phyloP scores from a whole-genome alignment of 2,797 vertebrate genomes.

The Cryptoblepharus egeriae region DNA sequence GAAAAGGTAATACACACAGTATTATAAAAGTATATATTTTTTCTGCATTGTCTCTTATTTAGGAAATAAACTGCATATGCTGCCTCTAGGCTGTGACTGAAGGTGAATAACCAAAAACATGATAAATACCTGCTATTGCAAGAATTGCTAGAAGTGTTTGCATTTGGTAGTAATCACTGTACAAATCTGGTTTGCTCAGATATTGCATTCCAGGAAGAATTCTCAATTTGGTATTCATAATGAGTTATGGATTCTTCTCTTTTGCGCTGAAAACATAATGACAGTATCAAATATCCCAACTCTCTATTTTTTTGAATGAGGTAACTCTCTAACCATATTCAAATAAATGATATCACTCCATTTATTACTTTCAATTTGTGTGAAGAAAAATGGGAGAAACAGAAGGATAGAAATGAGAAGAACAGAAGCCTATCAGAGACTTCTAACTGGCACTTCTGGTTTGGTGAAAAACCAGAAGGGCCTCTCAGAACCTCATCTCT shows the following conservation, averaged over 20 bases:
- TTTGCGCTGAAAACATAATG: neutral
- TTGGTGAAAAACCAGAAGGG: too few species aligned
- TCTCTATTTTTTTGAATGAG: neutral
- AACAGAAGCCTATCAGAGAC: neutral
- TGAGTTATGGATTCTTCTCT: neutral
- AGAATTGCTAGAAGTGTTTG: neutral
- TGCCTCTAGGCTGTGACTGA: neutral
- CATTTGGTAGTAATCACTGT: neutral
- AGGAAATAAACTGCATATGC: neutral
- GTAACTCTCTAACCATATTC: neutral
- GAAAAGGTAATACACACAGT: slow-evolving; percentile 87
- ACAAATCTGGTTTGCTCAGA: neutral
- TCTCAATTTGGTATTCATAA: neutral
- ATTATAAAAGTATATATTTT: too few species aligned
- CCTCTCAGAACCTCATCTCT: too few species aligned
- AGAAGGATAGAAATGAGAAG: neutral
- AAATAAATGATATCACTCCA: neutral
- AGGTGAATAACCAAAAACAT: neutral
- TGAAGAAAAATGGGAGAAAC: neutral
- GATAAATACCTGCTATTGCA: neutral
- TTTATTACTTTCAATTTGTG: neutral
- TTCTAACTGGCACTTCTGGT: too few species aligned
- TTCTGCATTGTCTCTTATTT: neutral
- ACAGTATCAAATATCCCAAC: neutral
- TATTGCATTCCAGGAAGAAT: neutral